Base-by-base conservation (phyloP, 2,113 vertebrate genomes). In the Leuciscus idus region DNA sequence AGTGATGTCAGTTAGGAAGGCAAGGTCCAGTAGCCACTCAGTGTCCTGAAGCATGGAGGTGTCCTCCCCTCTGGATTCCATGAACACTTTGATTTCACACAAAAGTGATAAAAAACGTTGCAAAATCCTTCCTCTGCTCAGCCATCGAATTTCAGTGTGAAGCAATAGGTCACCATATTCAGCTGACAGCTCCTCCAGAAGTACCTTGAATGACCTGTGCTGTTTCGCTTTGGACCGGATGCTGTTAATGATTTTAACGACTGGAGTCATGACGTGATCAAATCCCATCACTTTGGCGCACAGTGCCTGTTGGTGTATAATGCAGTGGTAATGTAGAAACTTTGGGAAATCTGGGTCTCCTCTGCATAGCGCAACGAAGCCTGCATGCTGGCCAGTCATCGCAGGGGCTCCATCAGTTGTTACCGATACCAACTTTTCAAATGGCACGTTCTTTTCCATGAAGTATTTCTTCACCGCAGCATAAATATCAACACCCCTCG, bases 241-340 rank as follows among this genome's bases (percentile, higher is more conserved):
- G 57, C 57, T 59, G 57, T 59, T n/a, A 59, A 9, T 61, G 23
- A 9, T 59, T 21, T 59, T n/a, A 59, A 9, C n/a, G 8, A 9
- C 46, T n/a, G n/a, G n/a, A n/a, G n/a, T n/a, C n/a, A n/a, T n/a
- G n/a, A n/a, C n/a, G 46, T 48, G 46, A 48, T 48, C 46, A 48
- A 48, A 3, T 50, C 48, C 48, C 48, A 50, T 50, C 11, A 50
- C 0, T 13, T 50, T 50, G 9, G 48, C 2, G 46, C 48, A 50
- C 48, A 48, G 9, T 48, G 46, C 10, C 10, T 57, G 3, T 0
- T 90, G 77, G 61, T 89, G 81, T 73, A 87, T 89, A 57, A 91
- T 88, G 66, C 91, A 88, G 59, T 90, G 83, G 83, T 91, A 85
- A 57, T 91, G 81, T 21, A 90, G 30, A 82, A 88, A 90, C 76